These are phyloP conservation scores for Rhynchophorus ferrugineus DNA, from an alignment of 1,140 invertebrate genomes.

Conservation along the genomic window DNA sequence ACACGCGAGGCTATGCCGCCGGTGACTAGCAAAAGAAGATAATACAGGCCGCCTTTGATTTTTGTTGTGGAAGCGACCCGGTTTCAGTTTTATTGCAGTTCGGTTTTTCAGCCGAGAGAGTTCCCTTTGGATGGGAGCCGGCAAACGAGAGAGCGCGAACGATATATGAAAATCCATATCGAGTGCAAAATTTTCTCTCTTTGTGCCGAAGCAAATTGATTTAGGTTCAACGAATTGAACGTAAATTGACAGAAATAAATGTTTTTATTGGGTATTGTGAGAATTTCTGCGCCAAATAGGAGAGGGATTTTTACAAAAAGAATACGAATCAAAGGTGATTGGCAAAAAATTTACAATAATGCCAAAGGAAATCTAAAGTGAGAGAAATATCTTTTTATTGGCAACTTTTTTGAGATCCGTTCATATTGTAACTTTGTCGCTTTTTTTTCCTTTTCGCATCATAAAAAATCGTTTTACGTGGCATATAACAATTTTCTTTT, in stretches of 20 bases:
- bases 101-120: constrained; percentile 14
- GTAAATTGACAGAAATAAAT: constrained; percentile 17
- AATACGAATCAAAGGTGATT: neutral
- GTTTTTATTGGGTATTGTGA: constrained; percentile 13
- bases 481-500: no score
- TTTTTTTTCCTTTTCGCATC: no score
- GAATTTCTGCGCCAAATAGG: neutral
- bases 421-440: no score
- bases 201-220: constrained; percentile 17
- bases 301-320: neutral
- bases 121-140: constrained; percentile 15
- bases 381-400: neutral
- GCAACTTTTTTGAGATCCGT: no score
- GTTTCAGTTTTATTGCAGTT: constrained; percentile 16
- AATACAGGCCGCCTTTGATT: constrained; percentile 17
- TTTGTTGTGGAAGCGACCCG: constrained; percentile 12
- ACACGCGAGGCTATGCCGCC: neutral
- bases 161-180: constrained; percentile 19
- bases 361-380: neutral
- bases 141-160: constrained; percentile 2
- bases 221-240: constrained; percentile 17
- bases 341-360: neutral
- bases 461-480: no score
- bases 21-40: neutral
- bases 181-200: constrained; percentile 15